phyloP scores from a whole-genome alignment of 2,797 vertebrate species.

The Menidia menidia region DNA sequence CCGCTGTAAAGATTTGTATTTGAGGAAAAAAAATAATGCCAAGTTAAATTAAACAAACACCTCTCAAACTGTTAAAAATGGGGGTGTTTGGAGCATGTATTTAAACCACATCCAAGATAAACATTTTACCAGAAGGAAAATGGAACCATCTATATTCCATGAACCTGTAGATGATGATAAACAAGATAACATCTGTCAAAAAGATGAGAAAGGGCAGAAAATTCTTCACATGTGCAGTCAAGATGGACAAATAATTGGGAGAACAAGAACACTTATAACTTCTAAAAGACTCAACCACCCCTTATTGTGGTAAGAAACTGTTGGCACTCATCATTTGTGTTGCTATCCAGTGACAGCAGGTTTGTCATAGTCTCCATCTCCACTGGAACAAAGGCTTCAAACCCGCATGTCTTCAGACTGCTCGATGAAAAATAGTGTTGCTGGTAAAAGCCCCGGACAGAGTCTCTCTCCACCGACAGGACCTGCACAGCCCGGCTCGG shows the following conservation, averaged over 20 bases:
- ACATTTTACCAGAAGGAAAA: background rate
- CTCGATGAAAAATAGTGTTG: constrained; percentile 1
- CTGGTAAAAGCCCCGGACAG: constrained; percentile 4
- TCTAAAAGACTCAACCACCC: background rate
- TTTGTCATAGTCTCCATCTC: background rate
- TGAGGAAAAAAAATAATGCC: background rate
- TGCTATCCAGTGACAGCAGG: no score
- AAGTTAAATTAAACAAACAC: background rate
- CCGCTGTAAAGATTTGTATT: background rate
- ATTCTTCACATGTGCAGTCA: background rate
- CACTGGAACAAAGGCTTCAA: background rate
- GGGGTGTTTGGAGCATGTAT: background rate
- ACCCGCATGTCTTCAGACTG: background rate
- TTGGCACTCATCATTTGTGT: no score
- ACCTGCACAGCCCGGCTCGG: constrained; percentile 11
- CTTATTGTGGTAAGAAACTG: no score
- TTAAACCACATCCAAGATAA: background rate
- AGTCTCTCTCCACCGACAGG: background rate
- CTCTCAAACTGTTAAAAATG: background rate
- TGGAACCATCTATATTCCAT: background rate
- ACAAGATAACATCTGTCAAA: background rate
- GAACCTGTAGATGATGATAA: background rate
- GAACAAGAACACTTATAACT: background rate
- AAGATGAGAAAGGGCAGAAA: background rate
- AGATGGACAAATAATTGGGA: background rate